Evolutionary conservation across 2,113 vertebrate species (phyloP), one percentile per base, ranked within the genome.

Genomic region (Ovis canadensis): DNA sequence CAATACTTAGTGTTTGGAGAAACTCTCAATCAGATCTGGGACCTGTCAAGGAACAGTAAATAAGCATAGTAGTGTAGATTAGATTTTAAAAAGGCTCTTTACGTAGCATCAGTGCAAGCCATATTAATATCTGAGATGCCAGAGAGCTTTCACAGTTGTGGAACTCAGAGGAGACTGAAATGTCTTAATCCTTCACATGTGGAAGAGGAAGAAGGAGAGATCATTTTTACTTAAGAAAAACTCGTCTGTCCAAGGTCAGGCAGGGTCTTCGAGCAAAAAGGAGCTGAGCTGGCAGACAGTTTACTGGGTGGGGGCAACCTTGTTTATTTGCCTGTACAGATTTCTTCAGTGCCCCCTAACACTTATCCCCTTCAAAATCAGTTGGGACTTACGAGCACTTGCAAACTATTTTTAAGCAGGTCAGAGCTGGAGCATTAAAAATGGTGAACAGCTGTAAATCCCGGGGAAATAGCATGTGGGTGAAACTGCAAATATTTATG

Each of bases 81-180:
- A 86, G 90, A 98, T 97, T 98, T 97, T 91, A n/a, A 96, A 98
- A 97, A 98, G 94, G 40, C 97, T 97, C 92, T 98, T 98, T 97
- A 97, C 96, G 90, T 95, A 50, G 13, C 81, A 92, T 97, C 93
- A 48, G 62, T 85, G 92, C 2, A 36, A 98, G 67, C 52, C 94
- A 90, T 96, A 96, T 97, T 97, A 96, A 96, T 97, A 97, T 87
- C 77, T 94, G 95, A 98, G 96, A 91, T 91, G 62, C 81, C 94
- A 94, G 50, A 43, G 52, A 92, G 23, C 48, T 95, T 97, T 97
- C n/a, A 33, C 21, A 87, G 83, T 45, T 77, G 55, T 88, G 9
- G 80, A 96, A 96, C 82, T 97, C 33, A 6, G 87, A 88, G 55
- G n/a, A 84, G 92, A 88, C 31, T 31, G 55, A 92, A 97, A 97